Conservation (phyloP, 2,888 invertebrate species). For the Steinernema carpocapsae region DNA sequence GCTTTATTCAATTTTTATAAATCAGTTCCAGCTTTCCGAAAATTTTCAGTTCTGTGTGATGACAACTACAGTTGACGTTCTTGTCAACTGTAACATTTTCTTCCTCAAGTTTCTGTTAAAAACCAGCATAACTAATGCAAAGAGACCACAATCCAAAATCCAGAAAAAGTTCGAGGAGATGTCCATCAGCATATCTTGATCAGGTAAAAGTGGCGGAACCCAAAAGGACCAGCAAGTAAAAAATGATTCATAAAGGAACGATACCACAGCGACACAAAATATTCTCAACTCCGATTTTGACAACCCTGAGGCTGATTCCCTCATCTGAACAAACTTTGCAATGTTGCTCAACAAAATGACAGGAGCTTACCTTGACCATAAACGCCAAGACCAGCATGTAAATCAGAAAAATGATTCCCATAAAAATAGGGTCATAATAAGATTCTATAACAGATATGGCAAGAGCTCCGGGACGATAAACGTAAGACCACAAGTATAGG, state of each 20-base stretch:
- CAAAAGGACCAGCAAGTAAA: not conserved
- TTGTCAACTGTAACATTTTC: not conserved
- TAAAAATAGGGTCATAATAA: not conserved
- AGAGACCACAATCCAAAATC: not conserved
- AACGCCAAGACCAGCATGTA: not conserved
- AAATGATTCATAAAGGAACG: not conserved
- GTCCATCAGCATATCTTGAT: not conserved
- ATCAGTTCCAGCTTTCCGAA: too few species aligned
- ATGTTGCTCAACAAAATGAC: too few species aligned
- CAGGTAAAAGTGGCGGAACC: not conserved
- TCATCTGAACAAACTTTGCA: too few species aligned
- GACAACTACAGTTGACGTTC: too few species aligned
- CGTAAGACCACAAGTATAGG: not conserved
- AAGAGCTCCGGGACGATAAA: not conserved
- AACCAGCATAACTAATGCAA: not conserved
- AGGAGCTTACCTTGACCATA: not conserved
- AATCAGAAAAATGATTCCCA: not conserved
- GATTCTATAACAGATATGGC: not conserved
- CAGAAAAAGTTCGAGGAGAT: not conserved
- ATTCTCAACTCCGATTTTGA: not conserved
- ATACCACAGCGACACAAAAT: not conserved
- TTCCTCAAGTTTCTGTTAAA: not conserved
- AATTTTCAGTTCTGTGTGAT: too few species aligned
- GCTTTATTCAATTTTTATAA: too few species aligned
- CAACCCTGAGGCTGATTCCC: not conserved